Percentiles rank a stretch among this genome's conserved stretches.
Evolutionary conservation across 1,140 invertebrate species (phyloP).

Genomic region (Contarinia nasturtii): DNA sequence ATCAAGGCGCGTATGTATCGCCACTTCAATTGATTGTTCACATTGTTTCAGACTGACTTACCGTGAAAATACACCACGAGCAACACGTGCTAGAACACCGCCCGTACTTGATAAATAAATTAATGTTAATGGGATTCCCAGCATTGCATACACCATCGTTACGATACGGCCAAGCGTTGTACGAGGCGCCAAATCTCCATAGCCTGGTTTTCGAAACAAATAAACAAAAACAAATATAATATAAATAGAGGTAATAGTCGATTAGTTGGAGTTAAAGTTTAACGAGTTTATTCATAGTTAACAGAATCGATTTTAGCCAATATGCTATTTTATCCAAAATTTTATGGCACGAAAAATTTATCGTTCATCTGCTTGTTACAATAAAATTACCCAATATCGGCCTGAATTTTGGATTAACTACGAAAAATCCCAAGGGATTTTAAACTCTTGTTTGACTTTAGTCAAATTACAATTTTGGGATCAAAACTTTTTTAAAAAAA

Average conservation of each 20-base stretch:
- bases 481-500: neutral
- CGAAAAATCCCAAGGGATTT: too few species aligned
- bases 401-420: too few species aligned
- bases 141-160: conserved; percentile 72
- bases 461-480: too few species aligned
- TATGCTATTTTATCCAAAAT: too few species aligned
- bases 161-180: conserved; percentile 65
- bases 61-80: conserved; percentile 66
- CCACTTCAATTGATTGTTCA: too few species aligned
- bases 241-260: neutral
- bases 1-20: neutral
- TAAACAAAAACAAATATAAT: conserved; percentile 7
- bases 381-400: too few species aligned
- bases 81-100: conserved; percentile 62
- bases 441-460: too few species aligned
- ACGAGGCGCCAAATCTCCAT: conserved; percentile 68
- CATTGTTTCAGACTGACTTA: neutral
- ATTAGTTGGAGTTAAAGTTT: neutral
- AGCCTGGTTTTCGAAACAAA: conserved; percentile 41
- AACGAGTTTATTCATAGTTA: too few species aligned
- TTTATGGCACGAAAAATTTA: too few species aligned
- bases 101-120: conserved; percentile 72
- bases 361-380: too few species aligned
- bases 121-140: conserved; percentile 81
- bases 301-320: too few species aligned